These are phyloP conservation scores for Enteromius paludinosus DNA, from an alignment of 2,797 vertebrate genomes.

Conservation along the genomic window DNA sequence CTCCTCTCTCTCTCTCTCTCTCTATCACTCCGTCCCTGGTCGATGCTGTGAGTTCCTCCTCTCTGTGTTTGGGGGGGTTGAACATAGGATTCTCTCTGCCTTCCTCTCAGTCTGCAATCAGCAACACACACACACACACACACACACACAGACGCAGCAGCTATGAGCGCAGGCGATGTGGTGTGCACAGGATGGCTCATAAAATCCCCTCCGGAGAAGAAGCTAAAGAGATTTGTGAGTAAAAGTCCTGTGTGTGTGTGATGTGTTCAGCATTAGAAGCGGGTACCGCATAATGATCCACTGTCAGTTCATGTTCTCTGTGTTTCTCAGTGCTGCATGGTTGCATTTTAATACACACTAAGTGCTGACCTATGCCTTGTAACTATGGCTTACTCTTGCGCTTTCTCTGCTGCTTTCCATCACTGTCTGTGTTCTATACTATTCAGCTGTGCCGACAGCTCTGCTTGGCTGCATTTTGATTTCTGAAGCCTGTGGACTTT, in stretches of 20 bases:
- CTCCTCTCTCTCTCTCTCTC: conserved; percentile 43
- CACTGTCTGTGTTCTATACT: conserved; percentile 9
- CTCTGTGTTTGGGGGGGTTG: conserved; percentile 71
- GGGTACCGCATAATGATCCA: conserved; percentile 22
- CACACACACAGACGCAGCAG: conserved; percentile 47
- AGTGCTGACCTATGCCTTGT: not conserved
- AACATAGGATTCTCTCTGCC: conserved; percentile 77
- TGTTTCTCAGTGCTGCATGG: not conserved
- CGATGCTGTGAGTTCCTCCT: conserved; percentile 91
- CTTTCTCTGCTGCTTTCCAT: conserved; percentile 5
- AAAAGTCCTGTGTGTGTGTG: conserved; percentile 58
- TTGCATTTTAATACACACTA: conserved; percentile 1
- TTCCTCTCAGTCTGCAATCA: conserved; percentile 74
- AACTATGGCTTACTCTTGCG: not conserved
- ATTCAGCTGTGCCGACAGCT: conserved; percentile 1
- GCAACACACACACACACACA: not conserved
- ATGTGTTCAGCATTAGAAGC: conserved; percentile 33
- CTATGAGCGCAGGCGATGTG: conserved; percentile 93
- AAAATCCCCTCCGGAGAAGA: conserved; percentile 97
- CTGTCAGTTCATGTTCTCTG: conserved; percentile 25
- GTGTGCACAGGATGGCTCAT: conserved; percentile 97
- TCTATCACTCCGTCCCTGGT: conserved; percentile 73
- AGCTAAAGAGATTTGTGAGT: conserved; percentile 99
- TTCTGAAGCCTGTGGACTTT: conserved; percentile 20
- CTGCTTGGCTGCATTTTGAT: conserved; percentile 21